phyloP scores from a whole-genome alignment of 2,797 vertebrate genomes.

The Gymnothorax reevesii region DNA sequence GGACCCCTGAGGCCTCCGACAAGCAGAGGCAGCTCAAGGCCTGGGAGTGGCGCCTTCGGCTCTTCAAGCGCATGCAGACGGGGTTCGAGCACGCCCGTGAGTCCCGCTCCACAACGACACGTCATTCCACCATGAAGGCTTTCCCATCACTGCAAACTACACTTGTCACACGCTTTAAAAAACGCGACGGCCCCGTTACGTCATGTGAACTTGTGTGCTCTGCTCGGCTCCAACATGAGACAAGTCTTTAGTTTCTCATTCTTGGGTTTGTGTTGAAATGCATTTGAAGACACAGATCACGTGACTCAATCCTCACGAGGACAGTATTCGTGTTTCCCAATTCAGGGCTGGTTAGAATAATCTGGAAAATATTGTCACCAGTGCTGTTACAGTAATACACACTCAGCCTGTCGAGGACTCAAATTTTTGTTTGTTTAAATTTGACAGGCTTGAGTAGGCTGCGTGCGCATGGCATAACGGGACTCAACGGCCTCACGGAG shows the following conservation, averaged over 20 bases:
- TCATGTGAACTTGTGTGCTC: no score
- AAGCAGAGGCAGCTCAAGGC: constrained; percentile 84
- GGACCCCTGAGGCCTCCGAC: constrained; percentile 70
- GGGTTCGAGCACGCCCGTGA: constrained; percentile 83
- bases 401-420: not conserved
- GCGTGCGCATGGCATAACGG: not conserved
- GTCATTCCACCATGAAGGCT: not conserved
- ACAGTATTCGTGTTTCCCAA: not conserved
- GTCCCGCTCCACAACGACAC: constrained; percentile 38
- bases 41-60: constrained; percentile 89
- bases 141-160: not conserved
- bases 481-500: no score
- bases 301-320: constrained; percentile 2
- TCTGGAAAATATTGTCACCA: not conserved
- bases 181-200: no score
- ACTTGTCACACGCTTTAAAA: not conserved
- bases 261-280: not conserved
- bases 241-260: not conserved
- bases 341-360: not conserved
- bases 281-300: constrained; percentile 11
- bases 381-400: not conserved
- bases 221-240: not conserved
- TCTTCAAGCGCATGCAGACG: constrained; percentile 89
- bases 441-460: not conserved
- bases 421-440: not conserved